Evolutionary conservation across 2,797 vertebrate genomes (phyloP).

Genomic region (Myotis pilosus): DNA sequence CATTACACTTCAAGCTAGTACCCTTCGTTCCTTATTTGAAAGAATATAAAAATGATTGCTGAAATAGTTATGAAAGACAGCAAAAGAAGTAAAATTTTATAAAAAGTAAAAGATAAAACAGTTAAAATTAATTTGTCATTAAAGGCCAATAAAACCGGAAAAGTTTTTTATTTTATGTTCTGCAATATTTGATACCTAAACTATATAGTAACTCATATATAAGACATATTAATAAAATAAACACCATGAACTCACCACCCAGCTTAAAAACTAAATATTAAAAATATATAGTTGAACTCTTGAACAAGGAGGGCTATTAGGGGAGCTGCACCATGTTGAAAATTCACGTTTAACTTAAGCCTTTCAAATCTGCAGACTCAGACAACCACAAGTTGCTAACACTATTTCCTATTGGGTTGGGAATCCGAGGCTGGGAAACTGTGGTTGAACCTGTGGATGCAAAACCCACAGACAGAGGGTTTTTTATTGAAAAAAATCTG

Average conservation of each 20-base stretch:
- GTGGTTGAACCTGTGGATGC: not conserved
- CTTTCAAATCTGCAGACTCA: not conserved
- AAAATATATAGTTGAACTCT: not conserved
- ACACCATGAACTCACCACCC: not conserved
- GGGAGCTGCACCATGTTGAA: not conserved
- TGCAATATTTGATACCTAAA: not conserved
- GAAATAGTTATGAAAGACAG: not conserved
- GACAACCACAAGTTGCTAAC: not conserved
- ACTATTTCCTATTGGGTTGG: not conserved
- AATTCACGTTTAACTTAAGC: not conserved
- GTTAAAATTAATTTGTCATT: not conserved
- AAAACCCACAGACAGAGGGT: not conserved
- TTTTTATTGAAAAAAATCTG: not conserved
- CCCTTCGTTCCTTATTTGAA: not conserved
- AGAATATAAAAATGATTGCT: not conserved
- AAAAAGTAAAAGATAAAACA: not conserved
- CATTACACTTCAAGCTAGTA: not conserved
- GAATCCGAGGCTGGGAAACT: not conserved
- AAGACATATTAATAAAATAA: not conserved
- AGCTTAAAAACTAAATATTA: not conserved
- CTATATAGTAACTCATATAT: not conserved
- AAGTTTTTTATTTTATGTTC: conserved; percentile 9
- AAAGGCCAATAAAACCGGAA: not conserved
- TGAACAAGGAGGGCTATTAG: not conserved
- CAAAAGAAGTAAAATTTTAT: conserved; percentile 5